Conservation (phyloP, 2,888 invertebrate species). For the Agrochola lota region DNA sequence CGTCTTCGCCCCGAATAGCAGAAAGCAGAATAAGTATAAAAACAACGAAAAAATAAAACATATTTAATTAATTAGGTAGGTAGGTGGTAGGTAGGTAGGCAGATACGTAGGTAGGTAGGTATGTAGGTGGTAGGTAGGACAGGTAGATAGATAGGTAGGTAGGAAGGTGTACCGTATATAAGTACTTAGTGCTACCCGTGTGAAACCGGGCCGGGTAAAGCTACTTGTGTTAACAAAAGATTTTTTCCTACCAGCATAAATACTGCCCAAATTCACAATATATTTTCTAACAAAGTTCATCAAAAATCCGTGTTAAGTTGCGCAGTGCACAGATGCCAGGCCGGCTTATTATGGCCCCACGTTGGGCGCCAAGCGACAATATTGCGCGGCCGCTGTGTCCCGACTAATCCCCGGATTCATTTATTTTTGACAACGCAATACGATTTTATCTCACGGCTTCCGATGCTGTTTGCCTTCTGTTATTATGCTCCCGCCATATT, state of each 20-base stretch:
- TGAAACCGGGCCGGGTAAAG: no score
- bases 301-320: slow-evolving; percentile 61
- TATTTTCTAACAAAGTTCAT: slow-evolving; percentile 66
- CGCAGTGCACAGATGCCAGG: slow-evolving; percentile 66
- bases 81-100: no score
- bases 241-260: neutral
- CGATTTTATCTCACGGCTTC: slow-evolving; percentile 91
- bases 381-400: slow-evolving; percentile 88
- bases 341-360: slow-evolving; percentile 85
- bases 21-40: neutral
- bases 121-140: no score
- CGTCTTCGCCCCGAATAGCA: neutral
- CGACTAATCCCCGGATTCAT: slow-evolving; percentile 90
- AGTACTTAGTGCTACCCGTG: no score
- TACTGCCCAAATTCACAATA: slow-evolving; percentile 15
- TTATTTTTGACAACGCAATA: slow-evolving; percentile 91
- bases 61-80: no score
- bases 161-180: no score
- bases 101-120: no score
- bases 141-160: no score
- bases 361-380: slow-evolving; percentile 86
- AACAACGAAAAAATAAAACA: no score
- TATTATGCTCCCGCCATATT: slow-evolving; percentile 88
- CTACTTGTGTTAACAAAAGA: neutral
- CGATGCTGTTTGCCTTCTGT: slow-evolving; percentile 90